phyloP scores from a whole-genome alignment of 2,888 invertebrate genomes.

The Trichopria drosophilae region DNA sequence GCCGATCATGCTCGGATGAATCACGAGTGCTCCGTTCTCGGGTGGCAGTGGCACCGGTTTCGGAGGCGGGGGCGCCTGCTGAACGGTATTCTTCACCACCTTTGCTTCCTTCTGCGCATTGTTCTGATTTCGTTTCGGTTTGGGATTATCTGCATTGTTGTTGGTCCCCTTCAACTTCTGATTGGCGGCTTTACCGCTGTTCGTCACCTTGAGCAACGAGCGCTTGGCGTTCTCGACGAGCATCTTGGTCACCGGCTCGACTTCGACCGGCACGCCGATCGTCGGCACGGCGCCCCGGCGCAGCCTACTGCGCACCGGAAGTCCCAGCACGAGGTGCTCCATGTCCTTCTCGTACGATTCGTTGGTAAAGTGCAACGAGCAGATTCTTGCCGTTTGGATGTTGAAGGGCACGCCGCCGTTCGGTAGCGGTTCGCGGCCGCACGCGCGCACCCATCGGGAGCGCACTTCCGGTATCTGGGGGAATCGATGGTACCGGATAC shows the following conservation, averaged over 20 bases:
- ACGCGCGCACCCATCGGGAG: slow-evolving; percentile 61
- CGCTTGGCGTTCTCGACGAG: slow-evolving; percentile 52
- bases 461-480: slow-evolving; percentile 63
- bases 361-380: slow-evolving; percentile 62
- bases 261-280: slow-evolving; percentile 55
- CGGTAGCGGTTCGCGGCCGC: slow-evolving; percentile 60
- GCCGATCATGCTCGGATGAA: slow-evolving; percentile 48
- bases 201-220: slow-evolving; percentile 52
- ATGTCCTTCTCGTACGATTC: slow-evolving; percentile 63
- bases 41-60: slow-evolving; percentile 3
- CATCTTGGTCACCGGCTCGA: slow-evolving; percentile 56
- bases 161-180: background rate
- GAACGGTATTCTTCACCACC: slow-evolving; percentile 1
- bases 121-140: slow-evolving; percentile 1
- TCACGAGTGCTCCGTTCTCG: slow-evolving; percentile 27
- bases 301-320: slow-evolving; percentile 61
- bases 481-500: slow-evolving; percentile 65
- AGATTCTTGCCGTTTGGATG: slow-evolving; percentile 63
- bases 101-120: background rate
- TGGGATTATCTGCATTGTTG: slow-evolving; percentile 11
- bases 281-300: slow-evolving; percentile 62
- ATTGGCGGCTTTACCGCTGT: slow-evolving; percentile 35
- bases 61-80: background rate
- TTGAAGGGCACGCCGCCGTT: slow-evolving; percentile 59
- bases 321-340: slow-evolving; percentile 62